These are phyloP conservation scores for Drosophila atroscutellata DNA, from an alignment of 2,888 invertebrate species.

Conservation along the genomic window DNA sequence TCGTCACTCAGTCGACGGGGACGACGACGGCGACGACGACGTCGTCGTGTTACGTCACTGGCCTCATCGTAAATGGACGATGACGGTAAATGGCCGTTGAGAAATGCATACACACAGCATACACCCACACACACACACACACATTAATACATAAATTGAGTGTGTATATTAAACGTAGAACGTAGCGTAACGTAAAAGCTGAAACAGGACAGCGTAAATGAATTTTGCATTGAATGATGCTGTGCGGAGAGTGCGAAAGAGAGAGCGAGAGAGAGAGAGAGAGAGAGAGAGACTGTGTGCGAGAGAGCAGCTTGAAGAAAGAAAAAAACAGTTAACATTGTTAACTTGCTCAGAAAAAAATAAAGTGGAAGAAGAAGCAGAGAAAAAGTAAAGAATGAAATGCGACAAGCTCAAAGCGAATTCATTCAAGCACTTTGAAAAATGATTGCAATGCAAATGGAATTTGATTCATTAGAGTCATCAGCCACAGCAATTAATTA, in stretches of 20 bases:
- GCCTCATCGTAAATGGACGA: conserved; percentile 54
- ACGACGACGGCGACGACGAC: conserved; percentile 27
- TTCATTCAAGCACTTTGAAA: neutral
- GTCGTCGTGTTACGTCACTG: conserved; percentile 64
- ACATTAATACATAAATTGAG: conserved; percentile 15
- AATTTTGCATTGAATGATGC: conserved; percentile 80
- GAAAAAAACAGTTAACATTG: conserved; percentile 3
- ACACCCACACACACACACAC: conserved; percentile 9
- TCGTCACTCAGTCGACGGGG: conserved; percentile 62
- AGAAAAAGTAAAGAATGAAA: neutral
- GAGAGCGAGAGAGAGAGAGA: conserved; percentile 18
- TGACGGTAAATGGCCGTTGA: conserved; percentile 57
- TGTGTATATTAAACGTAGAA: conserved; percentile 72
- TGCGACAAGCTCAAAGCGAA: neutral
- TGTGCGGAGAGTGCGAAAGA: conserved; percentile 11
- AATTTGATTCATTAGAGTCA: neutral
- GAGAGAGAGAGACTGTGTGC: neutral
- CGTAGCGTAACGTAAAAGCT: conserved; percentile 77
- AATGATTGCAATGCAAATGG: neutral
- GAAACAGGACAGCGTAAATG: conserved; percentile 79
- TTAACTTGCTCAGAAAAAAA: neutral
- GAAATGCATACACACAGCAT: conserved; percentile 21
- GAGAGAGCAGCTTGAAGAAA: neutral
- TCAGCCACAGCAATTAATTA: neutral
- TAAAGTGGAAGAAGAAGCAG: neutral